Conservation (phyloP, 1,140 invertebrate genomes). For the Prorops nasuta region DNA sequence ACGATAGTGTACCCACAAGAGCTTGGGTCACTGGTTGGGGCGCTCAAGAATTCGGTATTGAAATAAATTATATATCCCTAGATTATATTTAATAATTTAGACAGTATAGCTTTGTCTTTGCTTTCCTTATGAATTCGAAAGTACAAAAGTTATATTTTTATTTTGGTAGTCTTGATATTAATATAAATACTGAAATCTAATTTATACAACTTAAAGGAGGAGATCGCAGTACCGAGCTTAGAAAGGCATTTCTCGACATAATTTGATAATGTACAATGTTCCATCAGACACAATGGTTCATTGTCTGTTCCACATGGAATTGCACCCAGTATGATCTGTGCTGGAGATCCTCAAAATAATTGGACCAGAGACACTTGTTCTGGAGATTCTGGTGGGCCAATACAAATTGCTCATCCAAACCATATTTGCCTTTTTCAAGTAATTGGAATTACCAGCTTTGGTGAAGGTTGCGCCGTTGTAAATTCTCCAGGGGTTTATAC, state of each 20-base stretch:
- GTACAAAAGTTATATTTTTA: no score
- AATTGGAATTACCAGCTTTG: conserved; percentile 63
- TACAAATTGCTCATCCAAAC: conserved; percentile 50
- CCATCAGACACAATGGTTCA: conserved; percentile 46
- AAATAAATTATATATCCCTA: not conserved
- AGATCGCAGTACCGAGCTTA: conserved; percentile 59
- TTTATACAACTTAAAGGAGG: conserved; percentile 19
- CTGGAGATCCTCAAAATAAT: conserved; percentile 64
- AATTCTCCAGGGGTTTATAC: conserved; percentile 62
- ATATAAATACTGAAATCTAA: not conserved
- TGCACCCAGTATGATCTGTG: conserved; percentile 67
- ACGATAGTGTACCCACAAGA: conserved; percentile 30
- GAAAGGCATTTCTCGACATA: conserved; percentile 63
- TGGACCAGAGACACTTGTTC: conserved; percentile 67
- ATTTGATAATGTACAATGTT: conserved; percentile 57
- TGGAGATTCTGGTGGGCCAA: conserved; percentile 70
- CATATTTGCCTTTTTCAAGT: conserved; percentile 57
- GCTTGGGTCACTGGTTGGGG: conserved; percentile 60
- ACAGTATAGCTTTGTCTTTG: no score
- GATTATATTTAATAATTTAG: no score
- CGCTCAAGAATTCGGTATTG: conserved; percentile 55
- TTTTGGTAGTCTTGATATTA: not conserved
- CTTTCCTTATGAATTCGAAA: no score
- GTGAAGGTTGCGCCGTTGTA: conserved; percentile 56
- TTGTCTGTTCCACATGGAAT: conserved; percentile 57